Evolutionary conservation across 2,113 vertebrate genomes (phyloP), one percentile per base, ranked within the genome.

Genomic region (Nesogale talazaci): DNA sequence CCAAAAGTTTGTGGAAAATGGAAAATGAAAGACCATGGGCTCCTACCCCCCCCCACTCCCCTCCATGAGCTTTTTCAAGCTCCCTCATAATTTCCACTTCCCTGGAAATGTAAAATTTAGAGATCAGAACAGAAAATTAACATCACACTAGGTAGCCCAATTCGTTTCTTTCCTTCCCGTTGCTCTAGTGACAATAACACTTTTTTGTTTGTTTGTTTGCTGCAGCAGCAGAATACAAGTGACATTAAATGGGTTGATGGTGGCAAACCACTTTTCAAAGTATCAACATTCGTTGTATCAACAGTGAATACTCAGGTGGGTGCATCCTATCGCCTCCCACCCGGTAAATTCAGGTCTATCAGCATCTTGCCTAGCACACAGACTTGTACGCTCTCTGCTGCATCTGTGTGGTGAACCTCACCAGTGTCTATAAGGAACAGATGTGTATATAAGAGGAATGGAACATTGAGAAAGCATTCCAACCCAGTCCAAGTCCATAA

Each of bases 241-340:
- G 99, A 99, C 86, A 95, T 99, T 82, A 99, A 99, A 92, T 99
- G 99, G 99, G 99, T 99, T 0, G 99, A 99, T 74, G 97, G 98
- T 87, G 99, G 99, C 78, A 99, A 99, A 97, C 94, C 98, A 6
- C 98, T 99, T 92, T 99, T 99, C 97, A 99, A 98, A 98, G 98
- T 99, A 40, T 98, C 98, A 7, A 98, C 99, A 34, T 98, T 99
- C 31, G 98, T 99, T 79, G 98, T 99, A 42, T 99, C 99, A 4
- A 99, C 99, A 89, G 98, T 99, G 76, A 99, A 99, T 94, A 99
- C 99, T 98, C 99, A 99, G 99, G 99, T 99, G 94, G 96, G 97
- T 15, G 6, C 4, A 23, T 46, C 78, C 59, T 46, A 38, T 23
- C 61, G 6, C 8, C 29, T 15, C 29, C 10, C 31, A 52, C 34